phyloP scores from a whole-genome alignment of 30 jellyfish, hydroid and myxozoan genomes.

The Catostylus mosaicus region DNA sequence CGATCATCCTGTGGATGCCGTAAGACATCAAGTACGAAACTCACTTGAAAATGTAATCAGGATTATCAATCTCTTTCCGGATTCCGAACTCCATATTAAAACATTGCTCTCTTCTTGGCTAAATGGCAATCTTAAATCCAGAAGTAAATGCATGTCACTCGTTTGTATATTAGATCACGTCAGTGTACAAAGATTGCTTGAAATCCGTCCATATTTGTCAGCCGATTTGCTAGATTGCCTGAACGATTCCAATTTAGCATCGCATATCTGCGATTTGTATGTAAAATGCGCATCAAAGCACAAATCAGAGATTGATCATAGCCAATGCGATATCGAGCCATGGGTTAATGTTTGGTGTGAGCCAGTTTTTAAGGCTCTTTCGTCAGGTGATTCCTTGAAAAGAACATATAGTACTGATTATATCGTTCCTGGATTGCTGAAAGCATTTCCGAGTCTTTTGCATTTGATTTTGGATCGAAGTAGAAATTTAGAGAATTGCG shows the following conservation, averaged over 20 bases:
- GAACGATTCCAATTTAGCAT: conserved; percentile 64
- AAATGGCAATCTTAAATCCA: conserved; percentile 36
- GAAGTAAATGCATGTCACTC: conserved; percentile 74
- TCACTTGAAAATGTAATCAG: conserved; percentile 62
- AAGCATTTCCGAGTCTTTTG: conserved; percentile 44
- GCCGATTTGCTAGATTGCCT: conserved; percentile 60
- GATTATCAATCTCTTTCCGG: conserved; percentile 70
- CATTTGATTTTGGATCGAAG: conserved; percentile 38
- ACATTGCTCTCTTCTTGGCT: conserved; percentile 31
- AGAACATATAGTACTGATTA: conserved; percentile 52
- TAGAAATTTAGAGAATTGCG: background rate
- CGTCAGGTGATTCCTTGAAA: conserved; percentile 27
- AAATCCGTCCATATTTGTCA: conserved; percentile 49
- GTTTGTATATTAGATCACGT: conserved; percentile 39
- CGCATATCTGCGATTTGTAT: conserved; percentile 84
- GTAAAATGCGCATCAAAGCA: conserved; percentile 63
- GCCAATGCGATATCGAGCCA: background rate
- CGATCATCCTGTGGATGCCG: conserved; percentile 91
- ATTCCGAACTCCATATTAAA: conserved; percentile 37
- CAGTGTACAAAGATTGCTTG: conserved; percentile 22
- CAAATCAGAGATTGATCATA: conserved; percentile 20
- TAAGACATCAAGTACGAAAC: conserved; percentile 76
- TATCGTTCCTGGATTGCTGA: conserved; percentile 77
- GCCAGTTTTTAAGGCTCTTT: conserved; percentile 61
- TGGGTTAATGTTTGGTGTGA: conserved; percentile 82